Percentiles rank a stretch among this genome's conserved stretches.
These are phyloP conservation scores for Sialis lutaria DNA, from an alignment of 2,888 invertebrate genomes.

Conservation along the genomic window DNA sequence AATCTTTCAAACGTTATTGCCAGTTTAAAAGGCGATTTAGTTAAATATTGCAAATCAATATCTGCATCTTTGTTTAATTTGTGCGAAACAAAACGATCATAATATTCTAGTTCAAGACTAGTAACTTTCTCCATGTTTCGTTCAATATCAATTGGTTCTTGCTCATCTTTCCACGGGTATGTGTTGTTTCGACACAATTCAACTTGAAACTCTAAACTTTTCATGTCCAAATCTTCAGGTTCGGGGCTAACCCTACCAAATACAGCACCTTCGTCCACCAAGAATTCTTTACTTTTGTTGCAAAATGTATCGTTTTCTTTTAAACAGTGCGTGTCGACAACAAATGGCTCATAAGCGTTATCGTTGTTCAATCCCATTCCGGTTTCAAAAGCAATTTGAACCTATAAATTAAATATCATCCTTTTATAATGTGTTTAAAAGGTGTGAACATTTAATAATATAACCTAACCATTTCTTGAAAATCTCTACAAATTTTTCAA, in stretches of 20 bases:
- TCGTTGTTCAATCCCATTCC: too few species aligned
- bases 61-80: constrained; percentile 6
- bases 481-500: too few species aligned
- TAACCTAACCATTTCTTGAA: too few species aligned
- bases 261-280: not conserved
- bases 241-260: not conserved
- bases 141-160: constrained; percentile 53
- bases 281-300: not conserved
- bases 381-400: too few species aligned
- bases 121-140: constrained; percentile 36
- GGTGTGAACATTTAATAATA: too few species aligned
- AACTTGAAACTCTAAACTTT: constrained; percentile 13
- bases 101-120: constrained; percentile 51
- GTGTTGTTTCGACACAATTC: constrained; percentile 14
- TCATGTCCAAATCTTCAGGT: constrained; percentile 1
- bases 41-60: not conserved
- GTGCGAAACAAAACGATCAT: constrained; percentile 38
- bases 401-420: not conserved
- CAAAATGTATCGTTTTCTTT: constrained; percentile 3
- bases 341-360: not conserved
- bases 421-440: not conserved
- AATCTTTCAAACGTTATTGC: constrained; percentile 1
- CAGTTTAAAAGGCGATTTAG: not conserved
- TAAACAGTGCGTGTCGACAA: constrained; percentile 1
- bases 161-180: constrained; percentile 29